phyloP scores from a whole-genome alignment of 2,113 vertebrate genomes.

The Phycodurus eques region DNA sequence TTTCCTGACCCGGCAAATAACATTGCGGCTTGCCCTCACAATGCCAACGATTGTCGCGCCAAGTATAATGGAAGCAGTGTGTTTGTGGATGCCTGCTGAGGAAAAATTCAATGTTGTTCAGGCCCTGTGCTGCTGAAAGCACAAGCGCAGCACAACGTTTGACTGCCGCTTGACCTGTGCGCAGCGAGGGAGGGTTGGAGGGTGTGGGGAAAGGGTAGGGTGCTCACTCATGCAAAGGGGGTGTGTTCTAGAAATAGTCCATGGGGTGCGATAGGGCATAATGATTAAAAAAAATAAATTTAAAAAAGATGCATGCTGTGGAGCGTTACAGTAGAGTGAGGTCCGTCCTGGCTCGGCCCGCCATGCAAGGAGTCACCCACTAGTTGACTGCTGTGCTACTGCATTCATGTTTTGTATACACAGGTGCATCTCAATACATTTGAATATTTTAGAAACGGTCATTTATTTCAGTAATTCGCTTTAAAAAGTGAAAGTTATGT shows the following conservation, averaged over 20 bases:
- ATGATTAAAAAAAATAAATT: conserved; percentile 6
- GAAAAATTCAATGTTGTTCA: conserved; percentile 64
- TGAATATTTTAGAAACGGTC: neutral
- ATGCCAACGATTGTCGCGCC: conserved; percentile 60
- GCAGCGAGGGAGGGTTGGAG: conserved; percentile 41
- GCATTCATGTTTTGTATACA: neutral
- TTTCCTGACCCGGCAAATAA: conserved; percentile 41
- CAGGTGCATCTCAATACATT: neutral
- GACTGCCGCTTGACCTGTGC: conserved; percentile 61
- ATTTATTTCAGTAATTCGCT: neutral
- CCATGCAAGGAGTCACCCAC: conserved; percentile 9
- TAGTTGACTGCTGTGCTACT: conserved; percentile 13
- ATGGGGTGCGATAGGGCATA: neutral
- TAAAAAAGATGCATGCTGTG: conserved; percentile 42
- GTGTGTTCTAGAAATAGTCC: conserved; percentile 39
- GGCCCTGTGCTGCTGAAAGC: conserved; percentile 63
- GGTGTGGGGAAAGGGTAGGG: conserved; percentile 10
- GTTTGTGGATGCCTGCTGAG: conserved; percentile 62
- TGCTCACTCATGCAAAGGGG: conserved; percentile 63
- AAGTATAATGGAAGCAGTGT: conserved; percentile 68
- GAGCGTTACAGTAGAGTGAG: conserved; percentile 14
- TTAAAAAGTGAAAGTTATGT: neutral
- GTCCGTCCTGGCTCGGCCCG: conserved; percentile 27
- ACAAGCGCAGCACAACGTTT: conserved; percentile 68
- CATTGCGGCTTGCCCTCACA: conserved; percentile 35